Base-by-base conservation (phyloP, 2,797 vertebrate genomes). In the Moxostoma hubbsi region DNA sequence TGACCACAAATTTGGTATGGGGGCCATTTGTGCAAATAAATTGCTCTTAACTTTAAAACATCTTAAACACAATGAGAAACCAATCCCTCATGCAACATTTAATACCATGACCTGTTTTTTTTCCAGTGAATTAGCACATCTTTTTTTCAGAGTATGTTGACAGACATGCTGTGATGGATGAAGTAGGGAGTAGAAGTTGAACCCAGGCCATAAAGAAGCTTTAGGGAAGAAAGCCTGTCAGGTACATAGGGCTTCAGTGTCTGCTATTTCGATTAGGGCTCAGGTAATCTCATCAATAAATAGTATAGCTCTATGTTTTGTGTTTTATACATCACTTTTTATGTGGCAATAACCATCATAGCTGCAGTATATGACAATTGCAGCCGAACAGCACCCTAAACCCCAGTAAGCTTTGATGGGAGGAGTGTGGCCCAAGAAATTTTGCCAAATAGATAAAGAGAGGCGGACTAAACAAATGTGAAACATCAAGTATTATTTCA, bases 301-400 rank as follows among this genome's bases (percentile, higher is more conserved):
- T 92, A 91, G 36, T 86, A 89, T 63, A 79, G 87, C 89, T 86
- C 89, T 3, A 79, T 79, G 88, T 92, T 92, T 92, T 90, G 82
- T 91, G 88, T 90, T 93, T 93, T 93, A 93, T 93, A 91, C 90
- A 90, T 90, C 89, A 87, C 89, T 87, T 90, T 93, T 93, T 93
- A 94, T 89, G 88, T 90, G 73, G 88, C 90, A 90, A 90, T 93
- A 94, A 94, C 90, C 84, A 86, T 86, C 85, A 90, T 86, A 87
- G 83, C 84, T 59, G 85, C 90, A 89, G 91, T 93, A 93, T 90
- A 94, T 85, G 86, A 89, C 83, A 62, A 86, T 86, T 83, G 85
- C 84, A 76, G 86, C 86, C 89, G 87, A 90, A 90, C 87, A 87
- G 88, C 85, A 85, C 85, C 81, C 82, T 87, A 75, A 85, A 72